Evolutionary conservation across 2,113 vertebrate genomes (phyloP), one percentile per base, ranked within the genome.

Genomic region (Piaya cayana): DNA sequence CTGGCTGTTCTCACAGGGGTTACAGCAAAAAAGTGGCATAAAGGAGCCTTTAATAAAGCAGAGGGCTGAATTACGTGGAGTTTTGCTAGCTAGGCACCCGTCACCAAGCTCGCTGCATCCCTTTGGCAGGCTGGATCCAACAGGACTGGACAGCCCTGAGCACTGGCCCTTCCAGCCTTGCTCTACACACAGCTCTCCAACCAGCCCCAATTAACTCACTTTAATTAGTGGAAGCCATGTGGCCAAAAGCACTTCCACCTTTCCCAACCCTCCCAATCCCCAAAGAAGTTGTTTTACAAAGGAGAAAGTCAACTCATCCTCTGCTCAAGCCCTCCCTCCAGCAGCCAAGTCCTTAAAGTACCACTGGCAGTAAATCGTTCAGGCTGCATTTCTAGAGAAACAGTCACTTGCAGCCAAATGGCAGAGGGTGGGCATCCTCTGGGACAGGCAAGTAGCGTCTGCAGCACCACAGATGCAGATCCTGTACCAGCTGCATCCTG

Each of bases 1-100:
- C 76, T 58, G 67, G 93, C 94, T 97, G 94, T 96, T 96, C 90
- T 95, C 27, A 15, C 17, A 3, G 56, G 34, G 63, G 47, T 64
- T 63, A 81, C 0, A 0, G 91, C 49, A 80, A 60, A 82, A 49
- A 58, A 59, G 42, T 22, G 49, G 53, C 83, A 96, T 96, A 96
- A 96, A 96, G 72, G 36, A 92, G 92, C 69, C 94, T 96, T 96
- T 95, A 95, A 92, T 92, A 95, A 82, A 43, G 78, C 1, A 0
- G 21, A 90, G 79, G 20, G 64, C 32, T 20, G 71, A 95, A 82
- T 71, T 93, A 59, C 8, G 34, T 3, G 2, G 65, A 84, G 72
- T 52, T 94, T 58, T 49, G 34, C 80, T 56, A 42, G 62, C 3
- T 9, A 52, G 52, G 34, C 5, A 29, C 29, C 82, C 63, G 63